phyloP scores from a whole-genome alignment of 2,797 vertebrate species.

The Fistularia commersonii region DNA sequence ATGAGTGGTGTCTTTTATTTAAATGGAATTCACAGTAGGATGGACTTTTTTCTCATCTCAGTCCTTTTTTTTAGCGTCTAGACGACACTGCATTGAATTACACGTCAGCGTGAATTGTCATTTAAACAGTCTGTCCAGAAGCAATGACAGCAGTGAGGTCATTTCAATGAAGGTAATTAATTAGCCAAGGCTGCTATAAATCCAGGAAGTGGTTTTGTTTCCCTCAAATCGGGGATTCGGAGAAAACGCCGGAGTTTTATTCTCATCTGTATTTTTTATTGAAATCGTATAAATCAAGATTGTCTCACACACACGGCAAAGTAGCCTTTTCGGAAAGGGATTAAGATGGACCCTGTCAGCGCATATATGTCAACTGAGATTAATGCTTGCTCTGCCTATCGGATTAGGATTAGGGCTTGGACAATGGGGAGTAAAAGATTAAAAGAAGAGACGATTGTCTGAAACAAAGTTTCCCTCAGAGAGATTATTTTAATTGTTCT shows the following conservation, averaged over 20 bases:
- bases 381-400: slow-evolving; percentile 58
- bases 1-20: too few relatives aligned
- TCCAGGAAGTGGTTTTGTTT: too few relatives aligned
- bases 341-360: slow-evolving; percentile 67
- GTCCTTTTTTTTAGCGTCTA: too few relatives aligned
- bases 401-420: slow-evolving; percentile 67
- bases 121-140: too few relatives aligned
- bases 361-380: slow-evolving; percentile 60
- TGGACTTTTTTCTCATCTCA: too few relatives aligned
- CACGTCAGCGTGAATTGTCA: too few relatives aligned
- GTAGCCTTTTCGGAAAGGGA: slow-evolving; percentile 26
- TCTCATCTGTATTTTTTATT: slow-evolving; percentile 10
- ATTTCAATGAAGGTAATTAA: too few relatives aligned
- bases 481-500: slow-evolving; percentile 3
- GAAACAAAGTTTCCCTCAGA: slow-evolving; percentile 21
- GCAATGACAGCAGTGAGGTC: too few relatives aligned
- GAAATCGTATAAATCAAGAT: slow-evolving; percentile 28
- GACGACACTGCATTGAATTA: too few relatives aligned
- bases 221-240: too few relatives aligned
- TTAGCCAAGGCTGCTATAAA: too few relatives aligned
- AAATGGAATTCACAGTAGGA: too few relatives aligned
- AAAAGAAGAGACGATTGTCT: slow-evolving; percentile 48
- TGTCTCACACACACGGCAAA: slow-evolving; percentile 10
- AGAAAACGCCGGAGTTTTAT: slow-evolving; percentile 19
- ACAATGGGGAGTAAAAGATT: slow-evolving; percentile 58